A percentile compares a stretch with the other conserved stretches of the same genome.
Conservation (phyloP, 2,113 vertebrate species). For the Neolamprologus caudopunctatus region DNA sequence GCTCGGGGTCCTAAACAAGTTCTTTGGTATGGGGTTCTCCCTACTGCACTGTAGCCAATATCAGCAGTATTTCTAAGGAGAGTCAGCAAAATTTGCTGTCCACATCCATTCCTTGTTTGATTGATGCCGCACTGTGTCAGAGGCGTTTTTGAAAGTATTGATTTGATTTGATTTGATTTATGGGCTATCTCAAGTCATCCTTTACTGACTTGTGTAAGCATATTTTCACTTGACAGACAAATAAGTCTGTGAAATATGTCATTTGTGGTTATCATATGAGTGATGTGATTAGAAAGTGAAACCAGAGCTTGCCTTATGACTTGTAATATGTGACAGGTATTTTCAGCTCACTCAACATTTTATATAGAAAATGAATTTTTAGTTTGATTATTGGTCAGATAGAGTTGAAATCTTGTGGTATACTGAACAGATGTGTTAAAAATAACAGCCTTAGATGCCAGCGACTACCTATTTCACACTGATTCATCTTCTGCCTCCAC, state of each 20-base stretch:
- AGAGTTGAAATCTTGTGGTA: not conserved
- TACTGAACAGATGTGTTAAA: not conserved
- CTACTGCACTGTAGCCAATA: not conserved
- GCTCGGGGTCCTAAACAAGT: not conserved
- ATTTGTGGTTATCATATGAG: not conserved
- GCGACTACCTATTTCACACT: not conserved
- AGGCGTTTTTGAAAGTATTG: not conserved
- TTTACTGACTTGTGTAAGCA: not conserved
- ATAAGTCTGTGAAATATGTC: not conserved
- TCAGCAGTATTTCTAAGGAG: not conserved
- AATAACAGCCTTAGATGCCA: not conserved
- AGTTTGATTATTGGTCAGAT: not conserved
- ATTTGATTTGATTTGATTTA: conserved; percentile 8
- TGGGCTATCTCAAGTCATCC: not conserved
- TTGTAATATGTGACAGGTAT: not conserved
- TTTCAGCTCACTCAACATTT: not conserved
- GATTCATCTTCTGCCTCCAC: not conserved
- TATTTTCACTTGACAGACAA: not conserved
- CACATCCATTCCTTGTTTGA: not conserved
- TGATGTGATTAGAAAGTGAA: not conserved
- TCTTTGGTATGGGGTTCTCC: not conserved
- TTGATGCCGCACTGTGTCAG: not conserved
- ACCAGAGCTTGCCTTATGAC: not conserved
- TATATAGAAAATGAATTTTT: not conserved
- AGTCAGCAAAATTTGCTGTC: not conserved